Evolutionary conservation across 2,888 invertebrate species (phyloP).

Genomic region (Stenolophus ochropezus): DNA sequence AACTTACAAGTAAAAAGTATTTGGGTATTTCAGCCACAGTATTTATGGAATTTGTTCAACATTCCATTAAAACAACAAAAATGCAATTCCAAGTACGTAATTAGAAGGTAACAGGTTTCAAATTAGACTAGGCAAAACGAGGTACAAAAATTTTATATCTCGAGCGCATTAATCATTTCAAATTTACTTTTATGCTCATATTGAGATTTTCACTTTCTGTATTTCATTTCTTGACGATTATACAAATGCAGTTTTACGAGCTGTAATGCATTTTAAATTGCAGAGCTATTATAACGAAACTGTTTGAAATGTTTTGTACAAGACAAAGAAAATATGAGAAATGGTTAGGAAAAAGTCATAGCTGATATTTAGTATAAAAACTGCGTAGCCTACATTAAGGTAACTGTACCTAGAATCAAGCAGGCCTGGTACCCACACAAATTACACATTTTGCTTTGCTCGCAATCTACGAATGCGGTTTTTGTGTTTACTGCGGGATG

Average conservation of each 20-base stretch:
- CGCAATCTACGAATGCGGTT: background rate
- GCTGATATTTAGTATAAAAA: constrained; percentile 9
- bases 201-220: background rate
- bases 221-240: background rate
- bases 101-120: constrained; percentile 29
- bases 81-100: constrained; percentile 13
- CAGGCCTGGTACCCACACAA: constrained; percentile 22
- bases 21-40: background rate
- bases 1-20: constrained; percentile 10
- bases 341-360: background rate
- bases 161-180: background rate
- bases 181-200: background rate
- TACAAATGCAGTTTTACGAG: background rate
- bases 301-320: background rate
- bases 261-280: constrained; percentile 34
- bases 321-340: constrained; percentile 23
- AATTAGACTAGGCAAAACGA: constrained; percentile 4
- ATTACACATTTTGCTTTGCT: constrained; percentile 3
- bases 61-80: constrained; percentile 8
- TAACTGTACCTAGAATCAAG: constrained; percentile 27
- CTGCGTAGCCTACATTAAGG: constrained; percentile 25
- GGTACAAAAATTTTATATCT: background rate
- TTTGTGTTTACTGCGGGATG: background rate
- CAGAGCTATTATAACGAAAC: constrained; percentile 22
- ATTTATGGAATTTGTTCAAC: constrained; percentile 27